Evolutionary conservation across 2,888 invertebrate genomes (phyloP).

Genomic region (Mythimna loreyi): DNA sequence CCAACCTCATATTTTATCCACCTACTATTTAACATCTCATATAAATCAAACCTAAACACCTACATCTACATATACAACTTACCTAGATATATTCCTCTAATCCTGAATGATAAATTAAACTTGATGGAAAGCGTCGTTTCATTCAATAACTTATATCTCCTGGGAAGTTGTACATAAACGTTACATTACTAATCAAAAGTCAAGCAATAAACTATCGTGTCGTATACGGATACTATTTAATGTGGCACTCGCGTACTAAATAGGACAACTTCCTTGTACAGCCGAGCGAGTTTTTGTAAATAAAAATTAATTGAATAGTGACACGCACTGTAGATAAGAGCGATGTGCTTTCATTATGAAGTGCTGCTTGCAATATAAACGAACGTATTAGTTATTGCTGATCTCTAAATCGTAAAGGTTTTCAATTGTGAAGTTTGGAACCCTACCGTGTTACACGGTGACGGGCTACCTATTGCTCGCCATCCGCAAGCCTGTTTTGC

Average conservation of each 20-base stretch:
- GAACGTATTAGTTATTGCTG: background rate
- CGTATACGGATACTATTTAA: conserved; percentile 24
- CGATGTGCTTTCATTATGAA: conserved; percentile 2
- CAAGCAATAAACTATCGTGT: conserved; percentile 37
- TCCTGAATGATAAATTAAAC: conserved; percentile 2
- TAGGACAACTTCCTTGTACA: conserved; percentile 26
- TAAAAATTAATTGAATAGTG: conserved; percentile 39
- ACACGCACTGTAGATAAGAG: conserved; percentile 17
- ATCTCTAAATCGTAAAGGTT: background rate
- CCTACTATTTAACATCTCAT: background rate
- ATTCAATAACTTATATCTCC: conserved; percentile 19
- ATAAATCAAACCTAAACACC: background rate
- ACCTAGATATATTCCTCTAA: background rate
- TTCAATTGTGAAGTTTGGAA: background rate
- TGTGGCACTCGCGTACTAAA: conserved; percentile 22
- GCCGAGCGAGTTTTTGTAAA: conserved; percentile 20
- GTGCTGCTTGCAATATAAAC: conserved; percentile 11
- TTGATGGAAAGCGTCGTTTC: conserved; percentile 2
- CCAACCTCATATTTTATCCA: background rate
- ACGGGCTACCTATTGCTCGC: no score
- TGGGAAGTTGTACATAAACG: conserved; percentile 10
- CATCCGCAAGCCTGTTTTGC: no score
- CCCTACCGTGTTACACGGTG: no score
- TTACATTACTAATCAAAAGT: conserved; percentile 15
- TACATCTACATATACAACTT: background rate